Base-by-base conservation (phyloP, 2,113 vertebrate genomes). In the Macrotis lagotis region DNA sequence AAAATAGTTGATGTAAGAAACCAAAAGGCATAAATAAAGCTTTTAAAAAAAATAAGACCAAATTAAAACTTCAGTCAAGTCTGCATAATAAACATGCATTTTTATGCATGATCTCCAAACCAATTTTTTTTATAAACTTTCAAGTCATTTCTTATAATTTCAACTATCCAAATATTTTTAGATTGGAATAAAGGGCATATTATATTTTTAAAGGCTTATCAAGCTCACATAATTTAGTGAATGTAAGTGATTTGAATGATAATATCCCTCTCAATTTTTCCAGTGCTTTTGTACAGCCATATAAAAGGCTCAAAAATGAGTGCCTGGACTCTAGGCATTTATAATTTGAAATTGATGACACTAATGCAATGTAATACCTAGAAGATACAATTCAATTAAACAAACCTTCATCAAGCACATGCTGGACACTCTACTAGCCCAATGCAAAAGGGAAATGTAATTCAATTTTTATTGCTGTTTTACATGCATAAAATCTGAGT, bases 101-200 rank as follows among this genome's bases (percentile, higher is more conserved):
- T 66, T 66, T 31, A 66, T n/a, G 31, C 31, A 66, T 37, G 31
- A 66, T 66, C 31, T 66, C 12, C 31, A 66, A 93, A 44, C 0
- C 44, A 11, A 94, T 37, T 11, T 92, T 14, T 28, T 90, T 50
- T 51, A 53, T 53, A 90, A 83, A 24, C 11, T 51, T 48, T 88
- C 25, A 51, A 88, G 22, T 48, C 47, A 92, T 90, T 66, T 14
- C 31, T 66, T 66, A 66, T 14, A 51, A 51, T 90, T 93, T 92
- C 52, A 92, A 91, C 25, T 52, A 89, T 47, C 44, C 37, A 89
- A 89, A 92, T 96, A 31, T 0, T 92, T 96, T 95, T 52, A n/a
- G 25, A 94, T 92, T 92, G 44, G 91, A 50, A 14, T 2, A 1
- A 50, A 44, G 89, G 44, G 37, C 7, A 93, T 48, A 48, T 31